These are phyloP conservation scores for Leucophenga montana DNA, from an alignment of 2,888 invertebrate genomes.

Conservation along the genomic window DNA sequence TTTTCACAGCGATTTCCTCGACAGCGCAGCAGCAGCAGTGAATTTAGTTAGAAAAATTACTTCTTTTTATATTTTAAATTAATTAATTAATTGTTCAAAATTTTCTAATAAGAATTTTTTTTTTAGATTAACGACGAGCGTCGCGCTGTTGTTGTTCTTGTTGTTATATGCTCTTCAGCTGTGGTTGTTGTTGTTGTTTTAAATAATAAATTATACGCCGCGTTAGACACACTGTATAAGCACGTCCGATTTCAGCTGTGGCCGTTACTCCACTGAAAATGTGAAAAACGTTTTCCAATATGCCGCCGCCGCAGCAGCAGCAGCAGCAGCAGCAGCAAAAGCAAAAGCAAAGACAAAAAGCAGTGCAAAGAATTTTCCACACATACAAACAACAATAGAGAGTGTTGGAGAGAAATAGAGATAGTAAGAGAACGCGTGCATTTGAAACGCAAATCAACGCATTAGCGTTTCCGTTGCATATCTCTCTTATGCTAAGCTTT, in stretches of 20 bases:
- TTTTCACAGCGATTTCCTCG: not conserved
- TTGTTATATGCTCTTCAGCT: conserved; percentile 19
- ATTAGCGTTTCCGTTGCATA: not conserved
- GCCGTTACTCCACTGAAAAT: conserved; percentile 68
- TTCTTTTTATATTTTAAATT: not conserved
- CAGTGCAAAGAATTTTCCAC: conserved; percentile 22
- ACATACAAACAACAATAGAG: not conserved
- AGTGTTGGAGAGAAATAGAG: no score
- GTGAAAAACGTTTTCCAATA: conserved; percentile 63
- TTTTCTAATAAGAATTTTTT: not conserved
- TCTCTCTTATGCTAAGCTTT: conserved; percentile 17
- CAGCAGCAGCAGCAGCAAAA: no score
- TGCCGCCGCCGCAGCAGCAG: not conserved
- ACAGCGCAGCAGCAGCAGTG: not conserved
- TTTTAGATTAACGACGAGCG: conserved; percentile 12
- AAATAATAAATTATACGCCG: conserved; percentile 6
- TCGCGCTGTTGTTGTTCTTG: not conserved
- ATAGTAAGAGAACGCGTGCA: no score
- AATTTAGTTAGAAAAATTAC: not conserved
- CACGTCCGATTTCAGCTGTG: conserved; percentile 70
- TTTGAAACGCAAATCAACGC: not conserved
- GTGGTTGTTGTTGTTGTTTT: conserved; percentile 10
- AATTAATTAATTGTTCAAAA: no score
- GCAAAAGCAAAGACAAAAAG: no score
- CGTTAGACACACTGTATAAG: conserved; percentile 23